Evolutionary conservation across 1,140 invertebrate species (phyloP), one percentile per base, ranked within the genome.

Genomic region (Drosophila mauritiana): DNA sequence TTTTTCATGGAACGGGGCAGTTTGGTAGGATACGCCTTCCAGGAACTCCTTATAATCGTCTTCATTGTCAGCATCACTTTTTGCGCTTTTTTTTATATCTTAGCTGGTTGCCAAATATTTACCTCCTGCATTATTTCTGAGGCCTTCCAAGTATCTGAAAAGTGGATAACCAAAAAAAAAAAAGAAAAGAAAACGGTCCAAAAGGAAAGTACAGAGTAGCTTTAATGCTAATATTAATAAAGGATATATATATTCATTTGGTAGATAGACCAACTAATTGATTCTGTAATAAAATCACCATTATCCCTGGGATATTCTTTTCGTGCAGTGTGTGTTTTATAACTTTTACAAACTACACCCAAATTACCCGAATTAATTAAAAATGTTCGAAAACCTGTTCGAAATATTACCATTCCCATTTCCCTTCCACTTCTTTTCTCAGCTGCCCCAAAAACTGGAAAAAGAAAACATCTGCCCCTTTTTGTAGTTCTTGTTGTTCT

Each of bases 81-180:
- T 31, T 31, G 27, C 7, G 31, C 31, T 15, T 20, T 39, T 65
- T 65, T 65, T 34, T 63, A 39, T 36, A 34, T 56, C 13, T 53
- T 52, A 45, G 61, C 61, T 34, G 61, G 45, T 52, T 57, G 39
- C 59, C 70, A 74, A 75, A 75, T 75, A 65, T 75, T 75, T 75
- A 52, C 36, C 46, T 74, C 46, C 10, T 56, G 73, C 59, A 74
- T 74, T 74, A 52, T 74, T 63, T 40, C 43, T 45, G 25, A 20
- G 56, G 22, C 27, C 40, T 54, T 46, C 22, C 8, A 10, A 65
- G 48, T 43, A 54, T 58, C 45, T 7, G 49, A 15, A 61, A 61
- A 15, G 34, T 56, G 39, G 49, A 64, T 51, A 64, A 40, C 45
- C n/a, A 27, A 8, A 27, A 6, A 48, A 3, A 20, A 15, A 22